Conservation (phyloP, 1,140 invertebrate species). For the Tetragnatha versicolor region DNA sequence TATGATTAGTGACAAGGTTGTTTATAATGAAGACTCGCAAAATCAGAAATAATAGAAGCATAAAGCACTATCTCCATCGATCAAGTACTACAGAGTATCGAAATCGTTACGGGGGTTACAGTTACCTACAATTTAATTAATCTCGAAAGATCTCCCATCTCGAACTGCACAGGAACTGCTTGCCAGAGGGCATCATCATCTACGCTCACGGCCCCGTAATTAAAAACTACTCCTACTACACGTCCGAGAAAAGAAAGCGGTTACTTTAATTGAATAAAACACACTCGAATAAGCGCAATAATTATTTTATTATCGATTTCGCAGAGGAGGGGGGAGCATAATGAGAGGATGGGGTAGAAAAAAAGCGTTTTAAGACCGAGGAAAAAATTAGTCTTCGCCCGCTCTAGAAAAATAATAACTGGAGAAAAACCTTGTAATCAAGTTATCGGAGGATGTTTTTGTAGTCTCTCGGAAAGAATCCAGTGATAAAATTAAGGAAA, state of each 20-base stretch:
- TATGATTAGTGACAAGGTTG: no score
- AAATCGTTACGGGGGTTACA: no score
- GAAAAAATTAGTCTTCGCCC: neutral
- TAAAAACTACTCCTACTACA: conserved; percentile 8
- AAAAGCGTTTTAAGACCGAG: neutral
- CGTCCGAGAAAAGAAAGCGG: neutral
- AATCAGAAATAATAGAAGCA: no score
- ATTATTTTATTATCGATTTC: conserved; percentile 52
- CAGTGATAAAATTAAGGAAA: conserved; percentile 23
- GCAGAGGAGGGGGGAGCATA: neutral
- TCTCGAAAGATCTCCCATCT: no score
- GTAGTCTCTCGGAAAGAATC: neutral
- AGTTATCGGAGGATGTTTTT: conserved; percentile 28
- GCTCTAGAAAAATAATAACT: no score
- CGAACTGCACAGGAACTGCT: no score
- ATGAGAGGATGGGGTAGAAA: conserved; percentile 8
- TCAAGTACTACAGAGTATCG: no score
- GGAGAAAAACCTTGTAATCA: neutral
- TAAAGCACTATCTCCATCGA: no score
- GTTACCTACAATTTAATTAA: no score
- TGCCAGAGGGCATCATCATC: no score
- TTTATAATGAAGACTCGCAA: no score
- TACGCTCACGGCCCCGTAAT: no score
- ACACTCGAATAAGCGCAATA: conserved; percentile 48
- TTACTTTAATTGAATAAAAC: conserved; percentile 51